A percentile compares a stretch with the other conserved stretches of the same genome.
Evolutionary conservation across 2,797 vertebrate species (phyloP).

Genomic region (Galaxias olidus): DNA sequence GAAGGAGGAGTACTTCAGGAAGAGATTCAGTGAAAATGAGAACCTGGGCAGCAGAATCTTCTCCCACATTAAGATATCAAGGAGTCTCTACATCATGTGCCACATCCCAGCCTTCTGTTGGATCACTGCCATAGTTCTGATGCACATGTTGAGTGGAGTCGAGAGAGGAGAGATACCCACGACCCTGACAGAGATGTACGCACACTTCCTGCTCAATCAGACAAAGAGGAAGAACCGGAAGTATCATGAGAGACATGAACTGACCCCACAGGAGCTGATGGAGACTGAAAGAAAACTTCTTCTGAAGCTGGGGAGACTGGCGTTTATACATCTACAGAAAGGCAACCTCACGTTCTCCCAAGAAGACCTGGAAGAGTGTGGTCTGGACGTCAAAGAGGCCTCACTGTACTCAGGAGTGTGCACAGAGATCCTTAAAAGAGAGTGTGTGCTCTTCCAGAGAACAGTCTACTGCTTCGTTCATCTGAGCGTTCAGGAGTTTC

Average conservation of each 20-base stretch:
- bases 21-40: slow-evolving; percentile 13
- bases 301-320: slow-evolving; percentile 9
- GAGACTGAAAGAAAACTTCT: slow-evolving; percentile 14
- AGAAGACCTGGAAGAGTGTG: slow-evolving; percentile 8
- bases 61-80: slow-evolving; percentile 22
- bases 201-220: slow-evolving; percentile 36
- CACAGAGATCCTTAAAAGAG: slow-evolving; percentile 1
- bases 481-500: slow-evolving; percentile 13
- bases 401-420: slow-evolving; percentile 6
- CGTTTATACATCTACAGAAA: too few species aligned
- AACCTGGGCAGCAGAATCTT: slow-evolving; percentile 25
- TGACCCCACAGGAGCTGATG: not conserved
- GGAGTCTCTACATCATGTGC: slow-evolving; percentile 47
- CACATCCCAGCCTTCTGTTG: slow-evolving; percentile 49
- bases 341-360: too few species aligned
- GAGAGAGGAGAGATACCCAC: slow-evolving; percentile 10
- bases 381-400: slow-evolving; percentile 1
- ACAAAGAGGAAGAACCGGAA: slow-evolving; percentile 26
- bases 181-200: slow-evolving; percentile 42
- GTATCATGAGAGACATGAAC: not conserved
- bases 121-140: slow-evolving; percentile 38
- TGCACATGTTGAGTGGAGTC: slow-evolving; percentile 3
- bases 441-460: not conserved
- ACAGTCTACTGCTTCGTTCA: slow-evolving; percentile 6
- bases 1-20: slow-evolving; percentile 35